Percentiles rank a stretch among this genome's conserved stretches.
These are phyloP conservation scores for Elysia chlorotica DNA, from an alignment of 1,140 invertebrate genomes.

Conservation along the genomic window DNA sequence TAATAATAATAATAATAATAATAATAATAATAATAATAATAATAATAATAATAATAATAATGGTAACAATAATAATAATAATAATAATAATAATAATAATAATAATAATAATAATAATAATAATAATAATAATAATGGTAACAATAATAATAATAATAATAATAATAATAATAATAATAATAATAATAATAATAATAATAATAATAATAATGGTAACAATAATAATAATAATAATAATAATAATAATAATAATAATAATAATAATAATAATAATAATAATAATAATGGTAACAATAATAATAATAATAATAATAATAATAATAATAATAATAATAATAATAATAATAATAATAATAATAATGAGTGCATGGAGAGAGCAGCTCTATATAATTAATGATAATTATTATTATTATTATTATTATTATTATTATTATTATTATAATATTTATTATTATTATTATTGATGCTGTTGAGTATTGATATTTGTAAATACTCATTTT, in stretches of 20 bases:
- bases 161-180: background rate
- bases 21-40: background rate
- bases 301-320: constrained; percentile 4
- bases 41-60: background rate
- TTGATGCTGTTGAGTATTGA: no score
- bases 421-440: no score
- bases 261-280: background rate
- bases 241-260: background rate
- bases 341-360: constrained; percentile 2
- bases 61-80: background rate
- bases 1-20: background rate
- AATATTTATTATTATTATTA: no score
- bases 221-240: background rate
- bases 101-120: background rate
- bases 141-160: background rate
- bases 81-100: background rate
- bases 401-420: no score
- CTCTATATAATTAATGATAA: no score
- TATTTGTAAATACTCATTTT: no score
- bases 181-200: background rate
- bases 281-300: background rate
- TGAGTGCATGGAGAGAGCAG: background rate
- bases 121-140: background rate
- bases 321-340: constrained; percentile 2
- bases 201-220: background rate